phyloP scores from a whole-genome alignment of 2,113 vertebrate species.

The Accipiter virgatus region DNA sequence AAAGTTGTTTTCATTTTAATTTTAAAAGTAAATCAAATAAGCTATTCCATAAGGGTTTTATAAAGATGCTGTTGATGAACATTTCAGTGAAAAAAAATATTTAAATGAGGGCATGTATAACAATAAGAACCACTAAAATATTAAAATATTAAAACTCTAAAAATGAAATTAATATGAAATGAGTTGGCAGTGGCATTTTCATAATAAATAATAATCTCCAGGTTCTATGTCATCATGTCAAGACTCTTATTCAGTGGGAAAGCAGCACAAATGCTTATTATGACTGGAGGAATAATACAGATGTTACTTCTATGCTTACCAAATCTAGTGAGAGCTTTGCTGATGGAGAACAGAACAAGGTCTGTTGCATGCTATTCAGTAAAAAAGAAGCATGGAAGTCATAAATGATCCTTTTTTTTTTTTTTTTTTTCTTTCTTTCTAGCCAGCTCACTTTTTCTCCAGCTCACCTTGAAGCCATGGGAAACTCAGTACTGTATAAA shows the following conservation, averaged over 20 bases:
- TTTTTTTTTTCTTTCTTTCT: neutral
- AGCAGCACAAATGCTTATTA: neutral
- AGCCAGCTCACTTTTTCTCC: neutral
- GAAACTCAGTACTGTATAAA: neutral
- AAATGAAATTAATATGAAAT: neutral
- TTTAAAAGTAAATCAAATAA: neutral
- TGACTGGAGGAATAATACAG: neutral
- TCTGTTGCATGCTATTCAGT: neutral
- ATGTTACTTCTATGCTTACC: neutral
- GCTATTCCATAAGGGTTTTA: neutral
- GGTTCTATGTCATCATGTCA: neutral
- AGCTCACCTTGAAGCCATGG: neutral
- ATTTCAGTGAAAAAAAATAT: neutral
- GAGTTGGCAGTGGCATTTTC: neutral
- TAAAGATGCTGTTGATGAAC: neutral
- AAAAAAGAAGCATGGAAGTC: neutral
- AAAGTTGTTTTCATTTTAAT: neutral
- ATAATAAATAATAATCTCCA: neutral
- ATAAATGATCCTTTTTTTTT: neutral
- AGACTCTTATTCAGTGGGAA: neutral
- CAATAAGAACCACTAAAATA: neutral
- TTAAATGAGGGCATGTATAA: neutral
- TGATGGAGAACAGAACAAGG: neutral
- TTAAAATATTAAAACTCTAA: neutral
- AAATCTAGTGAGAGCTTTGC: neutral